Conservation (phyloP, 2,113 vertebrate genomes). For the Crotalus horridus region DNA sequence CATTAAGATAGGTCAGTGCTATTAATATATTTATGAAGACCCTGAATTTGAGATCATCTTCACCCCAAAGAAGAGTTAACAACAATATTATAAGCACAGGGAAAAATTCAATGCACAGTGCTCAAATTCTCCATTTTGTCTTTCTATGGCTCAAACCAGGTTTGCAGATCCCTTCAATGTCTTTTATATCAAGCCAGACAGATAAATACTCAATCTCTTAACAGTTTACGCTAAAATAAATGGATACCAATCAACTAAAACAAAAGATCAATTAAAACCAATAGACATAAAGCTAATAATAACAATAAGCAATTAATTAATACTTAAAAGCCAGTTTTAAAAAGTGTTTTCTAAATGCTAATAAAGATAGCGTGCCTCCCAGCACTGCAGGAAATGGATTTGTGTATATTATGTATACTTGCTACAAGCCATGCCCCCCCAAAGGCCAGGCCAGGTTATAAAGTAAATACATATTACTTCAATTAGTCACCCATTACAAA, state of each 20-base stretch:
- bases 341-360: not conserved
- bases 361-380: not conserved
- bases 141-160: not conserved
- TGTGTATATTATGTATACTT: not conserved
- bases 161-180: not conserved
- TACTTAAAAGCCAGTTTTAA: not conserved
- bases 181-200: not conserved
- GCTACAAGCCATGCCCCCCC: not conserved
- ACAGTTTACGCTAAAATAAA: not conserved
- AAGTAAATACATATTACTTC: not conserved
- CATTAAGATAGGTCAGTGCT: not conserved
- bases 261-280: not conserved
- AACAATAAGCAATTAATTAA: not conserved
- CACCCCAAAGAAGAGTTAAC: not conserved
- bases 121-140: not conserved
- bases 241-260: not conserved
- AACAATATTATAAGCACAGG: not conserved
- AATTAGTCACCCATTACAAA: not conserved
- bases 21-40: not conserved
- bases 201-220: not conserved
- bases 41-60: not conserved
- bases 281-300: not conserved
- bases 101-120: not conserved
- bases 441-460: not conserved
- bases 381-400: not conserved